Percentiles rank a stretch among this genome's conserved stretches.
Conservation (phyloP, 1,140 invertebrate species). For the Drosophila arizonae region DNA sequence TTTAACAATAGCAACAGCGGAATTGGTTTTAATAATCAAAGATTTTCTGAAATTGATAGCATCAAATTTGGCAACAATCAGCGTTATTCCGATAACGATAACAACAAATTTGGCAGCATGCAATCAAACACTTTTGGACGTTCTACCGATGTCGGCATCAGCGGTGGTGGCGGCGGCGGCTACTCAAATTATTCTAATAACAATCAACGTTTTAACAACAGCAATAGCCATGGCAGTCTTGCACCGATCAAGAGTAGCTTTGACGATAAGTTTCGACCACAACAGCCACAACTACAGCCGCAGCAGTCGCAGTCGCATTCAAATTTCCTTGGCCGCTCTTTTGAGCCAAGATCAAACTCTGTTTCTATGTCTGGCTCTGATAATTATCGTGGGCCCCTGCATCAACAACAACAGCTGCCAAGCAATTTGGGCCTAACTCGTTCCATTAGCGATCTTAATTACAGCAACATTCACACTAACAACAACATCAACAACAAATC, state of each 20-base stretch:
- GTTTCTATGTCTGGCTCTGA: neutral
- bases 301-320: constrained; percentile 8
- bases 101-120: constrained; percentile 29
- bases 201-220: constrained; percentile 33
- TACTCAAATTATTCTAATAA: constrained; percentile 31
- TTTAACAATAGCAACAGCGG: constrained; percentile 20
- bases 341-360: constrained; percentile 19
- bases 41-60: constrained; percentile 1
- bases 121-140: constrained; percentile 34
- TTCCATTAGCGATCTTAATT: constrained; percentile 28
- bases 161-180: neutral
- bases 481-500: neutral
- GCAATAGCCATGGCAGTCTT: constrained; percentile 10
- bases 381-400: constrained; percentile 7
- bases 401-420: constrained; percentile 4
- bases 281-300: neutral
- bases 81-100: constrained; percentile 23
- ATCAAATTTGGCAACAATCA: constrained; percentile 12
- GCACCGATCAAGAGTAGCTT: constrained; percentile 27
- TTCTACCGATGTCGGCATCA: neutral
- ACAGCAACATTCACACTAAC: constrained; percentile 1
- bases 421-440: constrained; percentile 15
- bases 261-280: constrained; percentile 19
- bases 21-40: neutral
- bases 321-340: constrained; percentile 15